Evolutionary conservation across 2,113 vertebrate genomes (phyloP).

Genomic region (Ammodytes dubius): DNA sequence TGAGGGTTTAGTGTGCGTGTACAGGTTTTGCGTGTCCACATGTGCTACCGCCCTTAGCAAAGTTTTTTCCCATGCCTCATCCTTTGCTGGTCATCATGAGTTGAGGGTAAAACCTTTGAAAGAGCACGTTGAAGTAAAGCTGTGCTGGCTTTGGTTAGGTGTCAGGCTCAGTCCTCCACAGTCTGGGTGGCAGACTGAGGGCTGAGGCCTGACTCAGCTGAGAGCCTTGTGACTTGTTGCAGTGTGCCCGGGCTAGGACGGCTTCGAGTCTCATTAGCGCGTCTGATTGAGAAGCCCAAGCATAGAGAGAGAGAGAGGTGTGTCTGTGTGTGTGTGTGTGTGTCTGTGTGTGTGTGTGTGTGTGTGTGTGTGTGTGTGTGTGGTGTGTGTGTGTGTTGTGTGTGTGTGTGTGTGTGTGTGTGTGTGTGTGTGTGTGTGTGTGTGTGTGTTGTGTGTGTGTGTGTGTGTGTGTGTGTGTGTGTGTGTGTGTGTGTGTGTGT

Average conservation of each 20-base stretch:
- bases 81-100: conserved; percentile 64
- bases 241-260: conserved; percentile 47
- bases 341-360: no score
- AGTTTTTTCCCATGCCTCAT: conserved; percentile 68
- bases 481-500: no score
- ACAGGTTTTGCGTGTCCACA: conserved; percentile 1
- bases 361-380: no score
- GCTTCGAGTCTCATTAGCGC: conserved; percentile 53
- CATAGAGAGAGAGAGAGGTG: not conserved
- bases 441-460: no score
- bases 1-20: not conserved
- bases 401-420: no score
- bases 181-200: conserved; percentile 75
- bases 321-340: no score
- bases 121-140: conserved; percentile 63
- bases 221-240: conserved; percentile 74
- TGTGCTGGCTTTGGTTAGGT: conserved; percentile 52
- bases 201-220: conserved; percentile 72
- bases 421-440: no score
- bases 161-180: conserved; percentile 56
- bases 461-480: no score
- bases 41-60: conserved; percentile 16
- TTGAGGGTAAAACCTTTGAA: conserved; percentile 58
- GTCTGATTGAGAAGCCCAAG: conserved; percentile 32
- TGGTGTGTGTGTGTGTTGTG: no score